Conservation (phyloP, 1,140 invertebrate species). For the Brachionus asplanchnoidis region DNA sequence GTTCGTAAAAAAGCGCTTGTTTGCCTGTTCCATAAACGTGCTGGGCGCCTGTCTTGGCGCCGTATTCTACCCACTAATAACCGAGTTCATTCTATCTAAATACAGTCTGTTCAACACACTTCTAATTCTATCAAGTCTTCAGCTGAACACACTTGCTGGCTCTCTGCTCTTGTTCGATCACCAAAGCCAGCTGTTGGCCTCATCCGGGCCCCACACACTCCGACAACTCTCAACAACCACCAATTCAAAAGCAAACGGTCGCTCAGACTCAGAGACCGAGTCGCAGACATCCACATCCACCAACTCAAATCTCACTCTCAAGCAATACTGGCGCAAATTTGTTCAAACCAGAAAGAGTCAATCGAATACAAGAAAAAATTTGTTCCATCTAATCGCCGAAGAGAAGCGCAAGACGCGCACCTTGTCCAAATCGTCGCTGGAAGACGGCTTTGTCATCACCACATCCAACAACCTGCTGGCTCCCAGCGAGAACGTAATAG, state of each 20-base stretch:
- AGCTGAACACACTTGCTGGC: background rate
- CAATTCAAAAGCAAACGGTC: background rate
- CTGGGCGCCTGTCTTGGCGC: background rate
- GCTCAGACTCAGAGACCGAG: background rate
- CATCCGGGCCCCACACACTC: background rate
- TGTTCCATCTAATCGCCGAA: constrained; percentile 39
- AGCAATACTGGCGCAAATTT: constrained; percentile 41
- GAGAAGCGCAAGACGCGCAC: constrained; percentile 38
- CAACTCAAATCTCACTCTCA: constrained; percentile 1
- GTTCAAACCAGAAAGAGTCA: constrained; percentile 11
- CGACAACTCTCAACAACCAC: background rate
- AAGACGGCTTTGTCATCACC: constrained; percentile 37
- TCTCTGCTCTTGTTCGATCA: constrained; percentile 4
- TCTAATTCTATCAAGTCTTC: constrained; percentile 5
- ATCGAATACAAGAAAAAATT: constrained; percentile 19
- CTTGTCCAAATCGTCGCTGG: constrained; percentile 23
- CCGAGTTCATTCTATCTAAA: background rate
- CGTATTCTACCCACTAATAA: background rate
- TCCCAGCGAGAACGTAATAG: background rate
- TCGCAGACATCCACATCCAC: constrained; percentile 20
- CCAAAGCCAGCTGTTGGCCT: background rate
- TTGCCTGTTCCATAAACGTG: background rate
- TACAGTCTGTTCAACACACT: constrained; percentile 2
- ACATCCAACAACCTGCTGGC: constrained; percentile 35
- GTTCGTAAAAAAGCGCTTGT: constrained; percentile 31